phyloP scores from a whole-genome alignment of 1,140 invertebrate genomes.

The Calephelis nemesis region DNA sequence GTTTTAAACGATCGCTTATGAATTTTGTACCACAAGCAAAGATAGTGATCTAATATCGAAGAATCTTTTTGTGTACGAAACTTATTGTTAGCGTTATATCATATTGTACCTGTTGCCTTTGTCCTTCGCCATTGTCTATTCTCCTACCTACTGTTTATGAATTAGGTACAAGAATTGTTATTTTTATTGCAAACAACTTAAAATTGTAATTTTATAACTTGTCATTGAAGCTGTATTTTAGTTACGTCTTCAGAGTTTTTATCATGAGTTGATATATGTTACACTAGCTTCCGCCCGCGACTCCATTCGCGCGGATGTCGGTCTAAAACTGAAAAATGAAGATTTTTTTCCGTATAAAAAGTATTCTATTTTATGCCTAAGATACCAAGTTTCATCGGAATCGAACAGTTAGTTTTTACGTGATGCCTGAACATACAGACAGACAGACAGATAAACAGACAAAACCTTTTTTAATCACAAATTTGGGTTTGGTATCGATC shows the following conservation, averaged over 20 bases:
- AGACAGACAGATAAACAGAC: too few relatives aligned
- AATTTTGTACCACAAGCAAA: slow-evolving; percentile 37
- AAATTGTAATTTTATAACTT: not conserved
- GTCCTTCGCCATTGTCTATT: slow-evolving; percentile 62
- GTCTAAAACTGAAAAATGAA: too few relatives aligned
- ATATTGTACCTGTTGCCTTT: slow-evolving; percentile 40
- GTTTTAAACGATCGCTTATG: slow-evolving; percentile 4
- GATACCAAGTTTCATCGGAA: too few relatives aligned
- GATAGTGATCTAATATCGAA: slow-evolving; percentile 63
- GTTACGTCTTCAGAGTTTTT: not conserved
- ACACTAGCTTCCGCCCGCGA: too few relatives aligned
- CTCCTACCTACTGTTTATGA: slow-evolving; percentile 42
- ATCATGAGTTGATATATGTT: too few relatives aligned
- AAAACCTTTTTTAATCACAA: too few relatives aligned
- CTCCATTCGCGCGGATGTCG: too few relatives aligned
- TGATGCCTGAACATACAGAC: too few relatives aligned
- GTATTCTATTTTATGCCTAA: too few relatives aligned
- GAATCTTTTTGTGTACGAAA: slow-evolving; percentile 70
- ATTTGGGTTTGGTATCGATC: too few relatives aligned
- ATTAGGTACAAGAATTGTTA: slow-evolving; percentile 25
- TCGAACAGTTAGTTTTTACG: too few relatives aligned
- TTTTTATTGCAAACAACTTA: slow-evolving; percentile 11
- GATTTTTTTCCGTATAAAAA: too few relatives aligned
- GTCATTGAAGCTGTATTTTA: not conserved
- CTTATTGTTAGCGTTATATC: slow-evolving; percentile 71